Conservation (phyloP, 2,888 invertebrate species). For the Trissolcus japonicus region DNA sequence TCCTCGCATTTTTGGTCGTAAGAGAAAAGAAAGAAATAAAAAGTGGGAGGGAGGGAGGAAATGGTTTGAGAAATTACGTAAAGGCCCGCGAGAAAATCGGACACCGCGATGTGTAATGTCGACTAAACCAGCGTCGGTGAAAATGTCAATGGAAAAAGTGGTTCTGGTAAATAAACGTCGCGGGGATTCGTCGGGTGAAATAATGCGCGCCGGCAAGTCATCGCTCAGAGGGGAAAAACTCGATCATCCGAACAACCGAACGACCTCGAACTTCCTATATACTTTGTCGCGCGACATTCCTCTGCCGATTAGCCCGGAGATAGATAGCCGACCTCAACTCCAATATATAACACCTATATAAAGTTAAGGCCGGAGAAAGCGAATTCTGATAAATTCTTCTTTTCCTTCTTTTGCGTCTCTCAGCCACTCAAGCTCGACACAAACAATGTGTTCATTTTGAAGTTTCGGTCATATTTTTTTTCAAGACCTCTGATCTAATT, state of each 20-base stretch:
- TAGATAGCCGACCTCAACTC: conserved; percentile 38
- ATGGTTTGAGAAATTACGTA: too few species aligned
- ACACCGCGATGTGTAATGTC: too few species aligned
- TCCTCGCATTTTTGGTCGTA: too few species aligned
- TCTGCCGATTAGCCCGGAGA: conserved; percentile 40
- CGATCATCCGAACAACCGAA: conserved; percentile 50
- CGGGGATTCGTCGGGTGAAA: conserved; percentile 27
- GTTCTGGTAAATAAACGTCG: conserved; percentile 25
- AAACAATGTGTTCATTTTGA: too few species aligned
- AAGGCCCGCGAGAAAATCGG: too few species aligned
- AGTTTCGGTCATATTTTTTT: too few species aligned
- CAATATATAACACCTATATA: conserved; percentile 38
- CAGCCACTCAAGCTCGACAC: conserved; percentile 6
- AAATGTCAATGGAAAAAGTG: conserved; percentile 33
- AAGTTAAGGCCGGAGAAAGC: conserved; percentile 44
- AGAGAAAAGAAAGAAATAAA: too few species aligned
- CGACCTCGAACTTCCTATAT: conserved; percentile 58
- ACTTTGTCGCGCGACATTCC: conserved; percentile 51
- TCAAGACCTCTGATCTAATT: too few species aligned
- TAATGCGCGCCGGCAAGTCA: conserved; percentile 28
- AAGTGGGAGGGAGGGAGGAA: too few species aligned
- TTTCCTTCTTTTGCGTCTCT: conserved; percentile 25
- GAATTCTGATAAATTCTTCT: conserved; percentile 24
- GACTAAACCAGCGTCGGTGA: conserved; percentile 4
- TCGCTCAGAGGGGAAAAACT: conserved; percentile 41